Evolutionary conservation across 2,888 invertebrate species (phyloP), one percentile per base, ranked within the genome.

Genomic region (Agapostemon virescens): DNA sequence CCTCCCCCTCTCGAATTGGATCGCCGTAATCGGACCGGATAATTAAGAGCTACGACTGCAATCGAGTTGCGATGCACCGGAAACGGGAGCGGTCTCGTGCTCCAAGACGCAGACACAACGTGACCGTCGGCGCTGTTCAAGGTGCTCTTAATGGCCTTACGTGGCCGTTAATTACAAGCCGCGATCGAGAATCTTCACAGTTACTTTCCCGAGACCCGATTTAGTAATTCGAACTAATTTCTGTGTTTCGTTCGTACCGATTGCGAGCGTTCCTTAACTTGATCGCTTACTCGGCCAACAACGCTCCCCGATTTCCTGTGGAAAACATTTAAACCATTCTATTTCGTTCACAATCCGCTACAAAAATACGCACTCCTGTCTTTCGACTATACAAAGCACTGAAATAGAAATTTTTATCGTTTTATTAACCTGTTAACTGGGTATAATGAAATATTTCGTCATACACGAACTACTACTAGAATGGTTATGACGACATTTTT

Each of bases 41-140:
- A 86, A 87, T 86, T 86, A 86, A 87, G 86, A 85, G 82, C 85
- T 72, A 77, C 83, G 84, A 68, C 81, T 80, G 79, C 76, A 73
- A 81, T 83, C 83, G 85, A 77, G 79, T 85, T 77, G 76, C 77
- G 80, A 81, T 78, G 73, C 82, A 81, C 52, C 52, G 69, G 71
- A 40, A 61, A 63, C 33, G 70, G 61, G 30, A 26, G 55, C 58
- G 26, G 42, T 20, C n/a, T 0, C 9, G n/a, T 15, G 55, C 55
- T 26, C 9, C 40, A 42, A n/a, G 30, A 36, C 36, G 74, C 20
- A 30, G 30, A 26, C 20, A 38, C 63, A 69, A 76, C n/a, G 26
- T 42, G 63, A 23, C 58, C 58, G 38, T 33, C 30, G 33, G 6
- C 15, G 26, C 17, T 42, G 33, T 71, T 66, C 49, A 49, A 42